Conservation (phyloP, 2,113 vertebrate species). For the Megaceryle torquata region DNA sequence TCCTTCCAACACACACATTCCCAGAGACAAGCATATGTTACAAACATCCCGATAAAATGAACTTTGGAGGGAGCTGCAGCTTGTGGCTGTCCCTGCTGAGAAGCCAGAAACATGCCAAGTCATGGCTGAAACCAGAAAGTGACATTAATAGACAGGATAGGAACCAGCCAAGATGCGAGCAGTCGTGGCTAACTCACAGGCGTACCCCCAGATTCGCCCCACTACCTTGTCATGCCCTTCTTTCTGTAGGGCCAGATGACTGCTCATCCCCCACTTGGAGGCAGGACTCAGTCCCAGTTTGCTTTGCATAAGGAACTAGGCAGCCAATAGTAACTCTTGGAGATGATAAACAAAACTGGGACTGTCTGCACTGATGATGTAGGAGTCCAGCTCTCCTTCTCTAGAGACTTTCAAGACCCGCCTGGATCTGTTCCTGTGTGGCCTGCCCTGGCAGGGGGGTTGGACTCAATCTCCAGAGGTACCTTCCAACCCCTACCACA, state of each 20-base stretch:
- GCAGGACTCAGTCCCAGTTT: not conserved
- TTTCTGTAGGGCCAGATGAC: not conserved
- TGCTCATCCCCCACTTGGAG: not conserved
- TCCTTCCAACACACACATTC: conserved; percentile 18
- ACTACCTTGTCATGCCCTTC: accelerated
- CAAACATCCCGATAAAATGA: not conserved
- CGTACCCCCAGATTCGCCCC: not conserved
- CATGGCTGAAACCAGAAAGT: not conserved
- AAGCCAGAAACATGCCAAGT: not conserved
- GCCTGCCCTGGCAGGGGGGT: no score
- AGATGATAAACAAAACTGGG: not conserved
- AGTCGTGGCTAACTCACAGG: accelerated
- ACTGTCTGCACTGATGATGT: accelerated
- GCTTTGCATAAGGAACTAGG: not conserved
- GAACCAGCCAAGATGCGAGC: not conserved
- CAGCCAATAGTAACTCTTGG: not conserved
- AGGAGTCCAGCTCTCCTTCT: not conserved
- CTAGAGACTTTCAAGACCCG: no score
- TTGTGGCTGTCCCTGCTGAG: conserved; percentile 4
- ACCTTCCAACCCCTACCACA: no score
- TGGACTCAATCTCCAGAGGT: no score
- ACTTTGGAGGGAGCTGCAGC: not conserved
- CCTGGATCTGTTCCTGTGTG: no score
- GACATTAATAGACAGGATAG: accelerated
- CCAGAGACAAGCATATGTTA: conserved; percentile 15